phyloP scores from a whole-genome alignment of 2,113 vertebrate genomes.

The Pseudopodoces humilis region DNA sequence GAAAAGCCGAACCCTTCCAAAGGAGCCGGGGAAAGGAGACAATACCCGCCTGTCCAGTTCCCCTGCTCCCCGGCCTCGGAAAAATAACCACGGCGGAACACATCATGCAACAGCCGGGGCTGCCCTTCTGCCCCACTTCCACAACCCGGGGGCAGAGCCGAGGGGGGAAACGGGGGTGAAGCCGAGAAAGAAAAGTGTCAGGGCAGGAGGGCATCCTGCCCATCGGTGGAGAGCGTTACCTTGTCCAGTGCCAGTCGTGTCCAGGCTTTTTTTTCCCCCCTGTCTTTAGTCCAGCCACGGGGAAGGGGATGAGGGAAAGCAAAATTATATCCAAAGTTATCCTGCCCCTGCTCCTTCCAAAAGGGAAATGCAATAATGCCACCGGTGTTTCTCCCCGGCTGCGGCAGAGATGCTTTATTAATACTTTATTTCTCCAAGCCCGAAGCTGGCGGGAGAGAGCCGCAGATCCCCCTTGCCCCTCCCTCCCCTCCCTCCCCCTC shows the following conservation, averaged over 20 bases:
- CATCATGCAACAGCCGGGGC: neutral
- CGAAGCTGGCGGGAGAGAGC: conserved; percentile 44
- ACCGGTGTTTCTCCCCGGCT: conserved; percentile 15
- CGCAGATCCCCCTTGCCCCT: conserved; percentile 50
- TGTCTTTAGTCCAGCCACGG: conserved; percentile 53
- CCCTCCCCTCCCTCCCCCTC: conserved; percentile 19
- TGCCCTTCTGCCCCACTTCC: neutral
- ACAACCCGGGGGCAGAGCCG: neutral
- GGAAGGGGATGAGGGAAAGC: neutral
- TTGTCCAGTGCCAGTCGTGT: conserved; percentile 66
- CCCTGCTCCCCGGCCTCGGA: neutral
- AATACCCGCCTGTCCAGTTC: neutral
- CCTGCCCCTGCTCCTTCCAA: neutral
- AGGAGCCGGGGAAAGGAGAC: neutral
- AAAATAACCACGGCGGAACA: neutral
- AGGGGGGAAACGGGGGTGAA: neutral
- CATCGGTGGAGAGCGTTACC: conserved; percentile 56
- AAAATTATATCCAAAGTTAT: conserved; percentile 26
- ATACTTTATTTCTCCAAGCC: conserved; percentile 75
- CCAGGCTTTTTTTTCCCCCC: conserved; percentile 62
- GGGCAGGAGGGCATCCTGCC: neutral
- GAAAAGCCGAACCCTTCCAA: neutral
- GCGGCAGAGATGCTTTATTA: conserved; percentile 62
- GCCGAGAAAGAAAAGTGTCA: neutral
- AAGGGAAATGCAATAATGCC: neutral